phyloP scores from a whole-genome alignment of 2,113 vertebrate species.

The Drymodes brunneopygia region DNA sequence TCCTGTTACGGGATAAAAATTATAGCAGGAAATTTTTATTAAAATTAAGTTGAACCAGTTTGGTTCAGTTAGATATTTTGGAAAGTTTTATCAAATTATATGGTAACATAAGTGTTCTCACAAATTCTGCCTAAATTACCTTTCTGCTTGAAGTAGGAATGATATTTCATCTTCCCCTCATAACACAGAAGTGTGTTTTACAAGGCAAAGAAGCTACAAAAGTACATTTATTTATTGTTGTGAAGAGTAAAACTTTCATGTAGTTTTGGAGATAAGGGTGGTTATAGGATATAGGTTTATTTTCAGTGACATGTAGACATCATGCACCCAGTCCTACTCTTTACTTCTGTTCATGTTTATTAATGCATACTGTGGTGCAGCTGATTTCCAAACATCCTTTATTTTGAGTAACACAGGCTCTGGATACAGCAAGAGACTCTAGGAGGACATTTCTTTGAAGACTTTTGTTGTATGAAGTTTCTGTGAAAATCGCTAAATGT shows the following conservation, averaged over 20 bases:
- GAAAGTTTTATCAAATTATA: background rate
- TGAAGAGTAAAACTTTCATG: background rate
- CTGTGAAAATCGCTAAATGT: background rate
- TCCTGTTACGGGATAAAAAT: background rate
- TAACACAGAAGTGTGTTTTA: background rate
- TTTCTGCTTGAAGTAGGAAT: background rate
- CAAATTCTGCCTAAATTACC: background rate
- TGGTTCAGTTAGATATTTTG: background rate
- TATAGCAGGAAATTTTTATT: background rate
- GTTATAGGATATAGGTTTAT: background rate
- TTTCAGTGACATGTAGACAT: background rate
- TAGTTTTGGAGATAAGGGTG: background rate
- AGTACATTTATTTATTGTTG: background rate
- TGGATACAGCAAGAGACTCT: background rate
- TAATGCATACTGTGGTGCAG: background rate
- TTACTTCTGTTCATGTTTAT: background rate
- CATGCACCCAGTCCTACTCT: background rate
- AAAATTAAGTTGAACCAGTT: background rate
- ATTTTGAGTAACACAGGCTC: background rate
- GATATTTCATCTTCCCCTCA: background rate
- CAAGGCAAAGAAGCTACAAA: background rate
- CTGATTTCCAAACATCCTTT: background rate
- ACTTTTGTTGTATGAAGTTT: background rate
- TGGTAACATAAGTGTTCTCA: background rate
- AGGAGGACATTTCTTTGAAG: background rate